Base-by-base conservation (phyloP, 2,797 vertebrate genomes). In the Betta splendens region DNA sequence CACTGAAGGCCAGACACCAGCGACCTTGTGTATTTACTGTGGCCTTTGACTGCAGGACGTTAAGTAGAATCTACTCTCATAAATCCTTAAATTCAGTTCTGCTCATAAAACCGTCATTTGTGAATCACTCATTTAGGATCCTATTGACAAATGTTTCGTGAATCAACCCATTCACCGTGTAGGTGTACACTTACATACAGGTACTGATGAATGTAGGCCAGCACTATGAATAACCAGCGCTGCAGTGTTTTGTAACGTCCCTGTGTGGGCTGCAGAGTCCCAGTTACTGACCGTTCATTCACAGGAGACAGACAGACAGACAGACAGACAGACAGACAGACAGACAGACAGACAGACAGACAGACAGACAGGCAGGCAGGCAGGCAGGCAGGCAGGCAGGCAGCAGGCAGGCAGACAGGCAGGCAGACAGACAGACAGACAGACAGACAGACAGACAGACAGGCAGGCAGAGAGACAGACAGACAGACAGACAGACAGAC, bases 181-280 rank as follows among this genome's bases (percentile, higher is more conserved):
- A 25, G 56, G 55, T 47, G 40, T 49, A 7, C 36, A 29, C 25
- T 44, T 49, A 51, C 31, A 7, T n/a, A 49, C 38, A 64, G 59
- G 64, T 68, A 39, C 33, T 49, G 65, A 49, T 64, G 49, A 64
- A 80, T 83, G 57, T 79, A 57, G 75, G 72, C 29, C 69, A 67
- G 28, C 25, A 7, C 71, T 38, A 22, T 69, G 67, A 80, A 80
- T 75, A 78, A 63, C 29, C 49, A 66, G 61, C 49, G 62, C 72
- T 78, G 75, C 80, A 75, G 83, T 79, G 77, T 85, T 87, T 82
- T 68, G 43, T 85, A 83, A 87, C 79, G 75, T 50, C 26, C 29
- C 37, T 28, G 43, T 54, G 43, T 47, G 56, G 57, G 60, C 39
- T 16, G 45, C 65, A 42, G 52, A 59, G 56, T 74, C 57, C 36